Evolutionary conservation across 2,888 invertebrate species (phyloP).

Genomic region (Pilophorus perplexus): DNA sequence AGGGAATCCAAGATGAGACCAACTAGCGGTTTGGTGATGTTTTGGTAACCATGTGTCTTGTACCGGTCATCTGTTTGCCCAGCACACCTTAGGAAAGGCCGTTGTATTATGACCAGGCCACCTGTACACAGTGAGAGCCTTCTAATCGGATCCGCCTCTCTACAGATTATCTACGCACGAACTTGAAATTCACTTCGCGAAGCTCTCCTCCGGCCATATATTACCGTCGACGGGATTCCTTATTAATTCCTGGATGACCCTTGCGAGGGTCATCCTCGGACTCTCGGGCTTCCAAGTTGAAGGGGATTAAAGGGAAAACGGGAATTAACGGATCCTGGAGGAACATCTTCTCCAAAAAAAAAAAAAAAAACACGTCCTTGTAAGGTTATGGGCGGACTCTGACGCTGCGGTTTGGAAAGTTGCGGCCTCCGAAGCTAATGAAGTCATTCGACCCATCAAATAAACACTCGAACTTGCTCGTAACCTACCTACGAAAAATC

Average conservation of each 20-base stretch:
- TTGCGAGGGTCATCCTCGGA: background rate
- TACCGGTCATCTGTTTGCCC: background rate
- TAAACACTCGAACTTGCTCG: no score
- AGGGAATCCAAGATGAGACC: no score
- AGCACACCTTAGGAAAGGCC: background rate
- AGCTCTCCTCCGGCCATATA: background rate
- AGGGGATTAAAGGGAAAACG: background rate
- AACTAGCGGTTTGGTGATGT: no score
- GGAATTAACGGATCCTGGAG: background rate
- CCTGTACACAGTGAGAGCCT: no score
- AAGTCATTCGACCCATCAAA: no score
- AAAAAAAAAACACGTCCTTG: background rate
- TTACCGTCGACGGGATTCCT: background rate
- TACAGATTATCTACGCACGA: background rate
- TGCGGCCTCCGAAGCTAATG: no score
- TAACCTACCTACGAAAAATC: no score
- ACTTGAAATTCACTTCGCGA: background rate
- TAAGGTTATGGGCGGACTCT: no score
- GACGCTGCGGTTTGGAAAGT: no score
- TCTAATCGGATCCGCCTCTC: background rate
- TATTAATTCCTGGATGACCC: constrained; percentile 1
- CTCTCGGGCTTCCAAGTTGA: background rate
- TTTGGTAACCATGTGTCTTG: no score
- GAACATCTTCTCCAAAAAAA: background rate
- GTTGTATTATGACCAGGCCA: background rate